phyloP scores from a whole-genome alignment of 1,140 invertebrate species.

The Dinoponera quadriceps region DNA sequence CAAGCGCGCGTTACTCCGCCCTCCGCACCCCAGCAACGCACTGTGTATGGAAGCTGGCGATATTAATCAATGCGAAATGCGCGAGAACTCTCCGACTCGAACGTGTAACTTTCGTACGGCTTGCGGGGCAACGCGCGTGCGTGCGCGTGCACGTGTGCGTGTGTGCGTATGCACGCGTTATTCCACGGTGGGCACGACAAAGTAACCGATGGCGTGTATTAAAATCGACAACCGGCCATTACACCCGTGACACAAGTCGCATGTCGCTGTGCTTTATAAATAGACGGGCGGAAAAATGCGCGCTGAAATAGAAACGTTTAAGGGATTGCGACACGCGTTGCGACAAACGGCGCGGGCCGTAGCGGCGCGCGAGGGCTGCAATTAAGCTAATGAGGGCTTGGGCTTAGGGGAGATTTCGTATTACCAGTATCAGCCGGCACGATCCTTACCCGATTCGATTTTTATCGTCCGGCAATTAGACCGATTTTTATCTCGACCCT shows the following conservation, averaged over 20 bases:
- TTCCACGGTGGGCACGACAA: background rate
- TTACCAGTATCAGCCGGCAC: slow-evolving; percentile 7
- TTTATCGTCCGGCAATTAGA: background rate
- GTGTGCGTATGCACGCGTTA: background rate
- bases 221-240: too few relatives aligned
- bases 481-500: slow-evolving; percentile 10
- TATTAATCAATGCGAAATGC: slow-evolving; percentile 36
- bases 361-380: background rate
- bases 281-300: background rate
- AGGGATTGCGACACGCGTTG: background rate
- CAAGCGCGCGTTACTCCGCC: background rate
- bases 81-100: slow-evolving; percentile 11
- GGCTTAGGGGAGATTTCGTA: background rate
- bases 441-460: background rate
- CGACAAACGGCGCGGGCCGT: background rate
- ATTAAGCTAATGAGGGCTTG: slow-evolving; percentile 21
- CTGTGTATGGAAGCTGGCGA: background rate
- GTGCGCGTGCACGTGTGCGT: background rate
- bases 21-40: background rate
- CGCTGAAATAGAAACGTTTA: background rate
- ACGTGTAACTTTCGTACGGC: slow-evolving; percentile 29
- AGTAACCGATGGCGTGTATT: background rate
- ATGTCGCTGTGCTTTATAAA: background rate
- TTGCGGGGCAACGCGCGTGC: background rate
- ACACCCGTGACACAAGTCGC: too few relatives aligned